Evolutionary conservation across 2,797 vertebrate genomes (phyloP).

Genomic region (Karalla daura): DNA sequence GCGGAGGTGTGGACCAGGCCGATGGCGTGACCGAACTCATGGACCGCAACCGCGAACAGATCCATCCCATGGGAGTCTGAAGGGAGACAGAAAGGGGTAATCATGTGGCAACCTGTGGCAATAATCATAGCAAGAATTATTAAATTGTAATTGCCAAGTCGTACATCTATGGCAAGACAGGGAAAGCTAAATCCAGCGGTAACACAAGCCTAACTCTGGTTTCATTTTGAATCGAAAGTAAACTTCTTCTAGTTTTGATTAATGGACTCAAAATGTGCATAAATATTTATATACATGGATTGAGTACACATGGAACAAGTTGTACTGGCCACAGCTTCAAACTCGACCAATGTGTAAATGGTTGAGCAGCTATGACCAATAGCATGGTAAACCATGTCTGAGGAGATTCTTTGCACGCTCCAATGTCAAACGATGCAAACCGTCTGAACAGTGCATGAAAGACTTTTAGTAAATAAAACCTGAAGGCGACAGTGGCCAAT

Average conservation of each 20-base stretch:
- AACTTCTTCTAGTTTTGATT: no score
- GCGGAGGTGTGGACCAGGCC: conserved; percentile 94
- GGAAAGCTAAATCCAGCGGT: background rate
- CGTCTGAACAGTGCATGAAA: background rate
- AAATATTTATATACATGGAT: no score
- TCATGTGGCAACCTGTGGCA: background rate
- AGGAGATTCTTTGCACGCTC: no score
- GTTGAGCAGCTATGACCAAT: background rate
- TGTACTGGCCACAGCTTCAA: background rate
- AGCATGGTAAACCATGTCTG: no score
- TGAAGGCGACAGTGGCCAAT: background rate
- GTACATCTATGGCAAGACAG: background rate
- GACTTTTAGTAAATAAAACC: background rate
- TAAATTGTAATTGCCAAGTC: background rate
- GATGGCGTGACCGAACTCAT: conserved; percentile 97
- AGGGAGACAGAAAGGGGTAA: background rate
- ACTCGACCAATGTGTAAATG: background rate
- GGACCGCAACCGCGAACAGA: conserved; percentile 95
- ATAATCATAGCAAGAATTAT: no score
- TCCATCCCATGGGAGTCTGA: conserved; percentile 94
- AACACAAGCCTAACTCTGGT: background rate
- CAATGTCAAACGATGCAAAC: background rate
- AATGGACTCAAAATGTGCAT: no score
- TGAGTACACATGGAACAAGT: no score
- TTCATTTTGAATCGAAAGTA: no score